Conservation (phyloP, 2,797 vertebrate species). For the Tauraco hartlaubi region DNA sequence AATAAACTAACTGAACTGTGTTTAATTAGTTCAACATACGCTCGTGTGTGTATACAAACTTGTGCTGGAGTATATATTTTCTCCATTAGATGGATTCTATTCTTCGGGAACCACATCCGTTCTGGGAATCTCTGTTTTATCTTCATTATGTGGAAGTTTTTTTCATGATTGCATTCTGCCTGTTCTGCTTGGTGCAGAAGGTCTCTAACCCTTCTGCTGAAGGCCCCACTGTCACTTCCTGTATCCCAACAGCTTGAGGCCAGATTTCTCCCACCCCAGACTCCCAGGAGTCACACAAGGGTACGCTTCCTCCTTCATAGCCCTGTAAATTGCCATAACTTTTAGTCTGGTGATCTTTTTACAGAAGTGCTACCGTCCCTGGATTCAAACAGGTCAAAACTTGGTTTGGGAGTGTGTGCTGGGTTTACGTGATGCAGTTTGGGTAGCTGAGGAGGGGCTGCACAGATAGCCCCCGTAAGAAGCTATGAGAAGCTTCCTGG, state of each 20-base stretch:
- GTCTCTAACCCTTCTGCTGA: neutral
- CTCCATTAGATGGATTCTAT: neutral
- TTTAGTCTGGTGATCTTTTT: neutral
- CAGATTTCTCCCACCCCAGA: neutral
- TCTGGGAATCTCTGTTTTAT: neutral
- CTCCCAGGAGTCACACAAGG: neutral
- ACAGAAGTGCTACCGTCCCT: neutral
- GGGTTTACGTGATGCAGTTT: too few species aligned
- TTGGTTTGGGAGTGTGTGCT: neutral
- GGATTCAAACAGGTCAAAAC: neutral
- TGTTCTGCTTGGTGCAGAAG: neutral
- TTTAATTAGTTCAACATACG: neutral
- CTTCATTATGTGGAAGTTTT: neutral
- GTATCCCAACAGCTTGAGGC: neutral
- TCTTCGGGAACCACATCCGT: neutral
- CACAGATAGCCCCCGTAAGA: too few species aligned
- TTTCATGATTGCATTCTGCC: neutral
- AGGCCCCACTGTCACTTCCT: neutral
- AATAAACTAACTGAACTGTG: neutral
- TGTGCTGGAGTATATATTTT: neutral
- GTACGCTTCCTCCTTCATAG: neutral
- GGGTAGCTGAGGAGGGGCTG: too few species aligned
- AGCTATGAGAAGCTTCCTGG: too few species aligned
- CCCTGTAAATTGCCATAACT: rapidly evolving
- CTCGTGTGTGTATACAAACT: neutral